These are phyloP conservation scores for Cepaea nemoralis DNA, from an alignment of 1,140 invertebrate genomes.

Conservation along the genomic window DNA sequence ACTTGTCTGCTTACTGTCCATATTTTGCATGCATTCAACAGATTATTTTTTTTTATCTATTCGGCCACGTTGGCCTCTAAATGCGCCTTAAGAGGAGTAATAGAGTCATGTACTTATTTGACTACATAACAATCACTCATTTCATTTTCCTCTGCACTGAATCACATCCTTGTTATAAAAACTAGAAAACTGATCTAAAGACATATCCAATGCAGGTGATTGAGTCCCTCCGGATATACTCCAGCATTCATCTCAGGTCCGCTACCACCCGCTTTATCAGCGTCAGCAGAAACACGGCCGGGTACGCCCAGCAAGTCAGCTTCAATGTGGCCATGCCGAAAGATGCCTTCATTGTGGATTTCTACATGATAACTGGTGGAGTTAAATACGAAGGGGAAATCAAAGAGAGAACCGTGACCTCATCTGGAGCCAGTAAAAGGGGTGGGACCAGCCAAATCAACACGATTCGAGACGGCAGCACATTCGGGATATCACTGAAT, in stretches of 20 bases:
- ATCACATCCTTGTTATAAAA: too few species aligned
- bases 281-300: background rate
- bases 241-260: too few species aligned
- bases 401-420: background rate
- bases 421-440: background rate
- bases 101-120: too few species aligned
- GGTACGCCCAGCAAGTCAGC: too few species aligned
- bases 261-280: background rate
- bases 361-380: background rate
- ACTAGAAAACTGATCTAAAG: background rate
- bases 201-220: constrained; percentile 3
- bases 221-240: constrained; percentile 1
- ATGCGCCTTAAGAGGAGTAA: too few species aligned
- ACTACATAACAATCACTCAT: too few species aligned
- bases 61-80: too few species aligned
- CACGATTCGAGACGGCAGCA: constrained; percentile 53
- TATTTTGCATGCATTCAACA: too few species aligned
- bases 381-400: background rate
- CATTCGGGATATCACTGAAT: constrained; percentile 58
- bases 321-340: too few species aligned
- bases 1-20: too few species aligned
- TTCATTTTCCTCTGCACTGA: too few species aligned
- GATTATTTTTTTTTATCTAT: too few species aligned
- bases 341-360: background rate
- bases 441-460: background rate